Conservation (phyloP, 2,888 invertebrate genomes). For the Nasonia oneida region DNA sequence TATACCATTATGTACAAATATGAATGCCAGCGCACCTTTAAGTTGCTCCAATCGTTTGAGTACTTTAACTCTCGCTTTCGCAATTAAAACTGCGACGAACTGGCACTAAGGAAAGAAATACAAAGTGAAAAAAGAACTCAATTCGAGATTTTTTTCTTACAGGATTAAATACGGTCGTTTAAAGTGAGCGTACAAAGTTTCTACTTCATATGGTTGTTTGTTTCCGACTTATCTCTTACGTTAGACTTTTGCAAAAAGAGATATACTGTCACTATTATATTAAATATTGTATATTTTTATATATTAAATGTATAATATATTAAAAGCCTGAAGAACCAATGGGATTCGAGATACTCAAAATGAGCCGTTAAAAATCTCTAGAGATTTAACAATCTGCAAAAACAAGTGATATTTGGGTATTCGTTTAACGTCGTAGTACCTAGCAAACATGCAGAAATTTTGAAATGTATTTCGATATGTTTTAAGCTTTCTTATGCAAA, state of each 20-base stretch:
- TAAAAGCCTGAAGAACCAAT: slow-evolving; percentile 68
- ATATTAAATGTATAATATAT: slow-evolving; percentile 39
- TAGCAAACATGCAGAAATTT: background rate
- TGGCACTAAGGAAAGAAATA: slow-evolving; percentile 29
- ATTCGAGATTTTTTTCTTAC: slow-evolving; percentile 26
- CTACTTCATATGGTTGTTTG: slow-evolving; percentile 10
- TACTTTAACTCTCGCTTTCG: slow-evolving; percentile 47
- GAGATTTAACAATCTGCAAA: background rate
- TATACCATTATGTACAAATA: slow-evolving; percentile 66
- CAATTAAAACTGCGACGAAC: slow-evolving; percentile 43
- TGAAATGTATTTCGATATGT: slow-evolving; percentile 34
- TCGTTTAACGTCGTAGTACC: background rate
- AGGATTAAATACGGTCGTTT: slow-evolving; percentile 9
- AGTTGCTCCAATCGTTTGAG: slow-evolving; percentile 59
- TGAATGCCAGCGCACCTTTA: slow-evolving; percentile 64
- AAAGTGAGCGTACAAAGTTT: slow-evolving; percentile 31
- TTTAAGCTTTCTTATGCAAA: slow-evolving; percentile 3
- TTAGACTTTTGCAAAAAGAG: slow-evolving; percentile 13
- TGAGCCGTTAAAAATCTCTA: background rate
- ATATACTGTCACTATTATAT: slow-evolving; percentile 39
- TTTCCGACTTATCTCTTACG: slow-evolving; percentile 15
- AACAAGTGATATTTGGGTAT: background rate
- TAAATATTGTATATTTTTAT: slow-evolving; percentile 21
- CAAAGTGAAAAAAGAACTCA: slow-evolving; percentile 9
- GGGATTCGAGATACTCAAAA: slow-evolving; percentile 63